Evolutionary conservation across 2,888 invertebrate species (phyloP).

Genomic region (Pristionchus fissidentatus): DNA sequence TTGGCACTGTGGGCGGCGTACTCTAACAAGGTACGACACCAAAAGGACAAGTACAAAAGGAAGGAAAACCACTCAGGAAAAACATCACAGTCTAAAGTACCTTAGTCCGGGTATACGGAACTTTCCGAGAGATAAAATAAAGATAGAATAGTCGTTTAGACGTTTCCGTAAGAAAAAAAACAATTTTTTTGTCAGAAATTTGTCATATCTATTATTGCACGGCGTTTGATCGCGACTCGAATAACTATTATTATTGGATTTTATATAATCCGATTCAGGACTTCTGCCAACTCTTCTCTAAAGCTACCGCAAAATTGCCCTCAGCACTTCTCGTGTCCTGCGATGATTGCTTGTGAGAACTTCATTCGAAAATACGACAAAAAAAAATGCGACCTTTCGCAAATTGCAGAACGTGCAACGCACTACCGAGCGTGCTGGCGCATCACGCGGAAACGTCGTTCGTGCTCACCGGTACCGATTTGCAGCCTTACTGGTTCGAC

Average conservation of each 20-base stretch:
- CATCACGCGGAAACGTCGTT: slow-evolving; percentile 17
- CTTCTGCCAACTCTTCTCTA: background rate
- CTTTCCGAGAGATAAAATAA: too few species aligned
- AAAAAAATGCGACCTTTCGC: background rate
- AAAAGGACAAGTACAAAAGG: too few species aligned
- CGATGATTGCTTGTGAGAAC: background rate
- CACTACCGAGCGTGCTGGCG: background rate
- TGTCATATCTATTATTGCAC: too few species aligned
- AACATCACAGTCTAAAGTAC: too few species aligned
- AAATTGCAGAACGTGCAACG: slow-evolving; percentile 12
- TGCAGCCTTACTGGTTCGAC: slow-evolving; percentile 37
- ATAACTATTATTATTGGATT: too few species aligned
- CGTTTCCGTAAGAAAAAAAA: background rate
- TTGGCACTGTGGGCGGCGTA: slow-evolving; percentile 17
- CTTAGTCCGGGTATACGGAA: too few species aligned
- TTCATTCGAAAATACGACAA: background rate
- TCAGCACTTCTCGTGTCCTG: slow-evolving; percentile 1
- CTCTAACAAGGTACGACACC: slow-evolving; percentile 11
- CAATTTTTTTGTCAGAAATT: background rate
- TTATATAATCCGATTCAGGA: too few species aligned
- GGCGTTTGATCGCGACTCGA: too few species aligned
- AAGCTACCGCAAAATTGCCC: background rate
- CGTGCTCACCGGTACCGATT: background rate
- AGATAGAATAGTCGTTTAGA: background rate
- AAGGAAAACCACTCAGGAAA: too few species aligned